A percentile compares a stretch with the other conserved stretches of the same genome.
phyloP scores from a whole-genome alignment of 2,888 invertebrate species.

The Blastobasis adustella region DNA sequence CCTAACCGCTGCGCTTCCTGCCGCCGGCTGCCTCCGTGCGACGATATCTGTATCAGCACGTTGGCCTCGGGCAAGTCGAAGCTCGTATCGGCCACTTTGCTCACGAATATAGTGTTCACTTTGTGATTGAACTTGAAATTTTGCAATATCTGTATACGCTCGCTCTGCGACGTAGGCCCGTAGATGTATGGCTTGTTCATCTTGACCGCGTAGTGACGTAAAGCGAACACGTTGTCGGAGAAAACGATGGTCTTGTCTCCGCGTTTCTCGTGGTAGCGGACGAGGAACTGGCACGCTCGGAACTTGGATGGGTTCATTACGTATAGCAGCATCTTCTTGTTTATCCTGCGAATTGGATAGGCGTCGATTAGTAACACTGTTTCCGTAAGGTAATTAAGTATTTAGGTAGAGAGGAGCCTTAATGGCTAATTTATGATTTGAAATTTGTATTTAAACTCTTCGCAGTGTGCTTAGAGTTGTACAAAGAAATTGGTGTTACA shows the following conservation, averaged over 20 bases:
- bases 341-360: constrained; percentile 74
- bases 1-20: constrained; percentile 98
- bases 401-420: no score
- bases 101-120: constrained; percentile 99
- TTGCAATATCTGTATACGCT: constrained; percentile 97
- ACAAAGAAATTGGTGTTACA: no score
- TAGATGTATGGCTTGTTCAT: constrained; percentile 99
- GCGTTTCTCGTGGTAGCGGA: constrained; percentile 91
- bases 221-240: constrained; percentile 98
- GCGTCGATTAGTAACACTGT: no score
- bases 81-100: constrained; percentile 99
- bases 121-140: constrained; percentile 99
- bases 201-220: constrained; percentile 97
- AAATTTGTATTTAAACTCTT: no score
- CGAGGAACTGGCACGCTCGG: constrained; percentile 95
- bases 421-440: no score
- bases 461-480: no score
- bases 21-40: constrained; percentile 97
- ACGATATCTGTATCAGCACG: constrained; percentile 98
- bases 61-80: constrained; percentile 99
- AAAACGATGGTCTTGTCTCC: constrained; percentile 99
- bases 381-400: no score
- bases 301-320: constrained; percentile 99
- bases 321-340: constrained; percentile 93
- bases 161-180: constrained; percentile 96